Evolutionary conservation across 2,888 invertebrate genomes (phyloP), one percentile per base, ranked within the genome.

Genomic region (Frankliniella fusca): DNA sequence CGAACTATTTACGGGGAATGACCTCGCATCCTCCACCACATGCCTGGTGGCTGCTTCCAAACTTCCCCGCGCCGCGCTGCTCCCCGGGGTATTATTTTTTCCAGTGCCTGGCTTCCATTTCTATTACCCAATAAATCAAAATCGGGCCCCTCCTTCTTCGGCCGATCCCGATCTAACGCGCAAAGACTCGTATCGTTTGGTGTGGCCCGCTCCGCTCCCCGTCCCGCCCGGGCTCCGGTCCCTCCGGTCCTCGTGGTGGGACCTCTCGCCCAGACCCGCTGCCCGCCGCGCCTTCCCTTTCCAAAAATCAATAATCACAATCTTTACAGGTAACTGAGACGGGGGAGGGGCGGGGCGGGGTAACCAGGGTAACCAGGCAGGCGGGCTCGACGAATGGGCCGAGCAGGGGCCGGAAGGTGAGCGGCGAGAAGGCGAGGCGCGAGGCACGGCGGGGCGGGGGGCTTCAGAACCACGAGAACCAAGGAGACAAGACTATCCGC

Each of bases 101-200:
- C 2, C 7, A 61, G 27, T 23, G 70, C 27, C 27, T 76, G 70
- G 70, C 70, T 76, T 76, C 70, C 70, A 76, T 27, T 76, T 76
- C 70, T 27, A 76, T 76, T 76, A 76, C 70, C 70, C 70, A 76
- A 76, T 76, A 76, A 76, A 76, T 76, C 70, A 76, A 76, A 76
- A 27, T 27, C 23, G 27, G 12, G 70, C 11, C 27, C 70, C 70
- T 76, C 70, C 70, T 12, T 8, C 70, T n/a, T n/a, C 70, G 70
- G 15, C 23, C 27, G 70, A 76, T 76, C 70, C 70, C 70, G 27
- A 76, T 76, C 70, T n/a, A 23, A 76, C 27, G 70, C 70, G 70
- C 70, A 76, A 76, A 76, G 70, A 23, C 70, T 54, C 38, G 38
- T 38, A 38, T 38, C 38, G 38, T 38, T 38, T 38, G 38, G 38